Percentiles rank a stretch among this genome's conserved stretches.
Evolutionary conservation across 2,797 vertebrate species (phyloP).

Genomic region (Antrozous pallidus): DNA sequence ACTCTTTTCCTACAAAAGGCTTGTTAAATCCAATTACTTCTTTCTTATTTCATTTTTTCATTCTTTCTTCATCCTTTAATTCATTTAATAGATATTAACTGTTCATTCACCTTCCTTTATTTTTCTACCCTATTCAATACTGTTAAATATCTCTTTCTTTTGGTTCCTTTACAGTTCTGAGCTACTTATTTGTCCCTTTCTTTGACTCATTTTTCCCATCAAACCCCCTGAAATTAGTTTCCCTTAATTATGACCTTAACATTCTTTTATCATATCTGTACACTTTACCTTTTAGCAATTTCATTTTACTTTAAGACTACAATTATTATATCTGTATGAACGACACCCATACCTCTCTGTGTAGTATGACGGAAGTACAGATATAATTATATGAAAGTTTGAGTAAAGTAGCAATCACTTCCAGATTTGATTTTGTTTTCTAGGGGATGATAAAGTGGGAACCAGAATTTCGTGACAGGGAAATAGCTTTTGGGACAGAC

Average conservation of each 20-base stretch:
- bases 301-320: not conserved
- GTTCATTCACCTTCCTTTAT: too few relatives aligned
- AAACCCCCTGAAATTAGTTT: not conserved
- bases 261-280: not conserved
- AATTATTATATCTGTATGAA: not conserved
- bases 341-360: not conserved
- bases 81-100: too few relatives aligned
- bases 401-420: conserved; percentile 2
- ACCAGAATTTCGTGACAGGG: not conserved
- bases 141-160: too few relatives aligned
- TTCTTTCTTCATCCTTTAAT: too few relatives aligned
- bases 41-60: too few relatives aligned
- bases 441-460: not conserved
- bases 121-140: too few relatives aligned
- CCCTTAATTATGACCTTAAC: not conserved
- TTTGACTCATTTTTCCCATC: not conserved
- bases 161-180: not conserved
- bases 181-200: not conserved
- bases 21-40: too few relatives aligned
- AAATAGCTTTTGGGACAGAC: not conserved
- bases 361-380: not conserved
- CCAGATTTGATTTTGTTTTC: not conserved
- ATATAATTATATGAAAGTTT: not conserved
- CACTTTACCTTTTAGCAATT: not conserved
- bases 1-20: too few relatives aligned